These are phyloP conservation scores for Tachina lurida DNA, from an alignment of 2,888 invertebrate species.

Conservation along the genomic window DNA sequence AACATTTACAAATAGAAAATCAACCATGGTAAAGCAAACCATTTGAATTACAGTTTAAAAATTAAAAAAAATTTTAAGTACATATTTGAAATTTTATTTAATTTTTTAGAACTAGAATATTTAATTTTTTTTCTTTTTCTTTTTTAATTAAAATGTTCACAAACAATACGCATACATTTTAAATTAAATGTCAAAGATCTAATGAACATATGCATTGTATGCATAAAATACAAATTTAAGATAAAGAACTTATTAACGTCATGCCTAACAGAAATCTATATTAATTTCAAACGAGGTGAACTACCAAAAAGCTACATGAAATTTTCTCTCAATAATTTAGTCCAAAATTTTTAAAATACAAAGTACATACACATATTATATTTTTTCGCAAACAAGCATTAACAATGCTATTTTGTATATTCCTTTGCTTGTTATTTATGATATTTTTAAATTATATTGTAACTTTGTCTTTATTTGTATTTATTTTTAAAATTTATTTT, in stretches of 20 bases:
- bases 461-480: too few relatives aligned
- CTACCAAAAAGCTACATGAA: neutral
- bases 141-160: constrained; percentile 21
- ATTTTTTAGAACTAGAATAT: constrained; percentile 36
- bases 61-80: constrained; percentile 16
- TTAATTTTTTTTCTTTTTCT: constrained; percentile 29
- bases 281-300: constrained; percentile 9
- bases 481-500: constrained; percentile 1
- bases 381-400: neutral
- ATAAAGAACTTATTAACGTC: neutral
- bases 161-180: constrained; percentile 38
- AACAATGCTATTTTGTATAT: constrained; percentile 15
- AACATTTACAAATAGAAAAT: constrained; percentile 14
- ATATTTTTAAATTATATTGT: too few relatives aligned
- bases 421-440: neutral
- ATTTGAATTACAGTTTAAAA: constrained; percentile 30
- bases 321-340: neutral
- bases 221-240: constrained; percentile 18
- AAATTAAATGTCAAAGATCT: constrained; percentile 24
- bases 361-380: neutral
- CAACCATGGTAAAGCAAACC: constrained; percentile 29
- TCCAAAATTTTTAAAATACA: neutral
- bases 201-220: constrained; percentile 23
- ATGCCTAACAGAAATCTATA: constrained; percentile 4
- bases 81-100: constrained; percentile 10